Percentiles rank a stretch among this genome's conserved stretches.
Conservation (phyloP, 64 coral and sea anemone species). For the Hydrozoanthus tunicans region DNA sequence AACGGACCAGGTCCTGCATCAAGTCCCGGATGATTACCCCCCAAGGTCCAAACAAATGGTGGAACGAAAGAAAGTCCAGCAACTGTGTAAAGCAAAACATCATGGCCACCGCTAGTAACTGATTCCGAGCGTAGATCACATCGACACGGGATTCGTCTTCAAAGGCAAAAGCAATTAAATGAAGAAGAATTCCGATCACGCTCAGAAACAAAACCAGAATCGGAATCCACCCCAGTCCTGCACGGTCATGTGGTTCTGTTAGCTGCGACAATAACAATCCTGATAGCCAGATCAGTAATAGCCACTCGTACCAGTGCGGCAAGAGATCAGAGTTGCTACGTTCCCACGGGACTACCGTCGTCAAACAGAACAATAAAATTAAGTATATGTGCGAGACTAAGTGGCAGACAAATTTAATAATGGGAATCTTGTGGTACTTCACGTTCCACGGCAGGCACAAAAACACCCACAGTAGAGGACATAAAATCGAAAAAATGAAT, state of each 20-base stretch:
- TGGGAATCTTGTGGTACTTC: conserved; percentile 87
- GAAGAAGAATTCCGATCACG: conserved; percentile 78
- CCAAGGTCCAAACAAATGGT: conserved; percentile 99
- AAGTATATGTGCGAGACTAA: conserved; percentile 96
- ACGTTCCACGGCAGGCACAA: conserved; percentile 97
- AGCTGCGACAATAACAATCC: conserved; percentile 85
- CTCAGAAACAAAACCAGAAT: conserved; percentile 85
- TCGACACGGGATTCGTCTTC: conserved; percentile 47
- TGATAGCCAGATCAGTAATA: conserved; percentile 93
- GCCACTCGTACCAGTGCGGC: conserved; percentile 91
- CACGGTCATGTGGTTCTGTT: conserved; percentile 92
- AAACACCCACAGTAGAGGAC: conserved; percentile 87
- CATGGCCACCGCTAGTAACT: conserved; percentile 89
- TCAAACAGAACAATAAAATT: conserved; percentile 83
- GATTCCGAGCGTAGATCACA: conserved; percentile 85
- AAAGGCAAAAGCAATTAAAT: conserved; percentile 77
- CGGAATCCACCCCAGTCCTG: conserved; percentile 91
- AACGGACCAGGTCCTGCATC: conserved; percentile 95
- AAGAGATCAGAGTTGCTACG: conserved; percentile 52
- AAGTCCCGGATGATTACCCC: conserved; percentile 97
- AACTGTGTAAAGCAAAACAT: conserved; percentile 95
- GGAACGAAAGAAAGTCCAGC: conserved; percentile 93
- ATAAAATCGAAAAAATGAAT: conserved; percentile 83
- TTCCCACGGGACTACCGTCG: conserved; percentile 84
- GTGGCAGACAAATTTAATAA: conserved; percentile 98